These are phyloP conservation scores for Amyelois transitella DNA, from an alignment of 1,140 invertebrate species.

Conservation along the genomic window DNA sequence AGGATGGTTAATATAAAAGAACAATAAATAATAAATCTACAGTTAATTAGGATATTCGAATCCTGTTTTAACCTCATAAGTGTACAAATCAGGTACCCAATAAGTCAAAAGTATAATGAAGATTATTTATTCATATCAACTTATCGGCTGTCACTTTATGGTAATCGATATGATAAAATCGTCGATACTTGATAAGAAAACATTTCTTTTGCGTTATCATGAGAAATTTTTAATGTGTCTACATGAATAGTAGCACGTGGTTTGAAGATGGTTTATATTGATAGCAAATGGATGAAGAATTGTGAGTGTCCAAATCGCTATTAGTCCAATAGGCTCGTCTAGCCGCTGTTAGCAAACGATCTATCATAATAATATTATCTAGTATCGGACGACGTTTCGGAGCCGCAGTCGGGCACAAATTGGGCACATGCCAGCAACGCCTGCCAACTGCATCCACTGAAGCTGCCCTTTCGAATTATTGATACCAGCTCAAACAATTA, in stretches of 20 bases:
- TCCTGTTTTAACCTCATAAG: not conserved
- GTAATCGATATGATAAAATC: conserved; percentile 57
- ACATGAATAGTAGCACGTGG: not conserved
- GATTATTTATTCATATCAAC: conserved; percentile 22
- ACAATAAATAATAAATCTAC: not conserved
- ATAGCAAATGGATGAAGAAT: not conserved
- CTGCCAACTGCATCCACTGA: conserved; percentile 42
- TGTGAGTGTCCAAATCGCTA: conserved; percentile 5
- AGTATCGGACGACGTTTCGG: conserved; percentile 22
- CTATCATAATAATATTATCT: conserved; percentile 37
- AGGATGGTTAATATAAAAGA: not conserved
- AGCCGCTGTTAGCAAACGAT: conserved; percentile 25
- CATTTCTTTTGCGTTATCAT: conserved; percentile 14
- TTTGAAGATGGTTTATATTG: not conserved
- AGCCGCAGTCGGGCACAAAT: conserved; percentile 35
- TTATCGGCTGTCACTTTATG: conserved; percentile 50
- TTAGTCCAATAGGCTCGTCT: conserved; percentile 6
- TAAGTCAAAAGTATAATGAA: conserved; percentile 23
- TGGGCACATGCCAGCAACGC: conserved; percentile 41
- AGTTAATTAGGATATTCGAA: not conserved
- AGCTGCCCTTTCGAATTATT: conserved; percentile 28
- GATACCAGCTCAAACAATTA: conserved; percentile 18
- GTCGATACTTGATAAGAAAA: conserved; percentile 35
- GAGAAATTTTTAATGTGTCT: not conserved
- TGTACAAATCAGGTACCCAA: not conserved